phyloP scores from a whole-genome alignment of 2,797 vertebrate genomes.

The Anguilla anguilla region DNA sequence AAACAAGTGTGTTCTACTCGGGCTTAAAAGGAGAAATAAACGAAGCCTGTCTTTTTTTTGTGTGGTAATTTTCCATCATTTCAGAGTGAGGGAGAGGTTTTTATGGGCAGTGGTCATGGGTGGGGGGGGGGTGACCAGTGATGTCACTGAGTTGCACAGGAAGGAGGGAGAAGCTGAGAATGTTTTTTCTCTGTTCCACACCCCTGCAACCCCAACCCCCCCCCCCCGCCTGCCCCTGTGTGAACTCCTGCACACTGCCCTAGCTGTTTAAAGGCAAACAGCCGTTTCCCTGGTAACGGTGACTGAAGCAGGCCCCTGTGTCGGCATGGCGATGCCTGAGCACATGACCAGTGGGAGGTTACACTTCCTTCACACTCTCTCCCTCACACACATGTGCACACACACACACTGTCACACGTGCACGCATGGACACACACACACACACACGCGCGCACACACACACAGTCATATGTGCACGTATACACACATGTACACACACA shows the following conservation, averaged over 20 bases:
- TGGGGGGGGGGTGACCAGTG: background rate
- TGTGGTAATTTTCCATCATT: too few species aligned
- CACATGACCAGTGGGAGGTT: background rate
- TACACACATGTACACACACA: background rate
- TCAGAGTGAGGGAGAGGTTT: background rate
- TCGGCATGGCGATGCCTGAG: background rate
- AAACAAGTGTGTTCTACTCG: too few species aligned
- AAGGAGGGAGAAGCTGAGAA: background rate
- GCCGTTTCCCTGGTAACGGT: slow-evolving; percentile 38
- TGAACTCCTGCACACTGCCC: background rate
- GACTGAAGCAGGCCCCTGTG: background rate
- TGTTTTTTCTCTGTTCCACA: background rate
- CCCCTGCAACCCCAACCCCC: too few species aligned
- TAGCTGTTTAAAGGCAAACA: background rate
- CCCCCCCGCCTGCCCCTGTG: too few species aligned
- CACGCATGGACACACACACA: background rate
- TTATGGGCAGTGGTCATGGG: background rate
- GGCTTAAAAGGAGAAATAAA: too few species aligned
- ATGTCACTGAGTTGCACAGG: background rate
- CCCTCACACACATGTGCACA: background rate
- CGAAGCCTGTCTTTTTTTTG: too few species aligned
- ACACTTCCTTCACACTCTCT: background rate
- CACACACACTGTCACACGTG: background rate
- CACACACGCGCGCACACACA: background rate
- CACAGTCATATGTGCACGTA: background rate